phyloP scores from a whole-genome alignment of 1,140 invertebrate genomes.

The Heliconius himera region DNA sequence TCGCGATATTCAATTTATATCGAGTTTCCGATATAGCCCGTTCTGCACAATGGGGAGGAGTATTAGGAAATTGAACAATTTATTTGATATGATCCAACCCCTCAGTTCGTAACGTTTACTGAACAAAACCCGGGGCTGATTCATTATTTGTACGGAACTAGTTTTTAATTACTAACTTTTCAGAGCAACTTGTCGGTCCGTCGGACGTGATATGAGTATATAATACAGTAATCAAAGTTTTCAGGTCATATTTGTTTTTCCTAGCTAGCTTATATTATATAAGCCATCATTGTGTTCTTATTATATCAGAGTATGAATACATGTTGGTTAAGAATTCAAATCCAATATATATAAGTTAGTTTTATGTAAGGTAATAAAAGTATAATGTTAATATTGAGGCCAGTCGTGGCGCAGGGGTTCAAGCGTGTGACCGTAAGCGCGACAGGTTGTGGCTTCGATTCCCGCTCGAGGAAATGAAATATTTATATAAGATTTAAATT shows the following conservation, averaged over 20 bases:
- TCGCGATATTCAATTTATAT: too few relatives aligned
- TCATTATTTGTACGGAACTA: slow-evolving; percentile 28
- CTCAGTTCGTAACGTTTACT: background rate
- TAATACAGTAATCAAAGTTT: slow-evolving; percentile 9
- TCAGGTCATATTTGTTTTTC: slow-evolving; percentile 1
- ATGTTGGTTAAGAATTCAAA: background rate
- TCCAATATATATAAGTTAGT: background rate
- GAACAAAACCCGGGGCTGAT: background rate
- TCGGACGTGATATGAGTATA: slow-evolving; percentile 23
- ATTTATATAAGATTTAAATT: too few relatives aligned
- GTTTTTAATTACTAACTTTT: slow-evolving; percentile 44
- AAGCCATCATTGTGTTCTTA: background rate
- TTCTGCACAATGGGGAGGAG: too few relatives aligned
- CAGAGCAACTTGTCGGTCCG: slow-evolving; percentile 22
- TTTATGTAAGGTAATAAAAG: too few relatives aligned
- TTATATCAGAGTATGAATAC: background rate
- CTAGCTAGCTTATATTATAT: background rate
- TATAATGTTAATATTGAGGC: too few relatives aligned
- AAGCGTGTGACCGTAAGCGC: too few relatives aligned
- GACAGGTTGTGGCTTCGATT: too few relatives aligned
- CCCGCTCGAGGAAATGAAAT: too few relatives aligned
- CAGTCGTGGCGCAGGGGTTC: too few relatives aligned
- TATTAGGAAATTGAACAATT: too few relatives aligned
- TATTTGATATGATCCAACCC: background rate
- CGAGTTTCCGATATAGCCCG: too few relatives aligned